phyloP scores from a whole-genome alignment of 2,888 invertebrate species.

The Dicycla oo region DNA sequence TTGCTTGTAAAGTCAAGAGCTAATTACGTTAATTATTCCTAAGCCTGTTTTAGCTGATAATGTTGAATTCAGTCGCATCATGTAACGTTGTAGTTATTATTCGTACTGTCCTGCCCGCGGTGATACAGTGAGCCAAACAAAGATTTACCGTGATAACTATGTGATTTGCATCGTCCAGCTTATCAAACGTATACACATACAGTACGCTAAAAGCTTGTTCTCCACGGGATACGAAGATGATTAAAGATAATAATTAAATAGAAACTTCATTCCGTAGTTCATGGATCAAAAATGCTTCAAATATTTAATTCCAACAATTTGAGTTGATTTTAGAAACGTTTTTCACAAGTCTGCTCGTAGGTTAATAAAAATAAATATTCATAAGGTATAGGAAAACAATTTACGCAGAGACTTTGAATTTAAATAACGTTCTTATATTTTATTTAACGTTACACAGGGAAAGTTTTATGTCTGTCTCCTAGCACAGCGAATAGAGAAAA shows the following conservation, averaged over 20 bases:
- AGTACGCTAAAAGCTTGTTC: neutral
- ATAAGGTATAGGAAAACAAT: no score
- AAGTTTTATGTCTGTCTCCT: no score
- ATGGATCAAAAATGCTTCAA: no score
- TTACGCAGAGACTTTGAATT: no score
- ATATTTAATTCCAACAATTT: no score
- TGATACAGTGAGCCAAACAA: slow-evolving; percentile 19
- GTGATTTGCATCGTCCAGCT: slow-evolving; percentile 27
- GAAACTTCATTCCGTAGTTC: no score
- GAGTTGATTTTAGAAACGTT: neutral
- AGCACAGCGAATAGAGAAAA: no score
- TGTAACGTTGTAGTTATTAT: neutral
- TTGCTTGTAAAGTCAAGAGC: neutral
- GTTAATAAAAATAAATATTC: neutral
- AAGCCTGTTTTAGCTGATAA: neutral
- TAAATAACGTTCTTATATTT: no score
- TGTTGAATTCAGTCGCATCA: neutral
- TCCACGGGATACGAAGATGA: neutral
- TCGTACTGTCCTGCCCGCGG: neutral
- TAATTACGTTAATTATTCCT: no score
- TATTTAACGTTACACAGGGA: no score
- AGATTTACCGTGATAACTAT: slow-evolving; percentile 30
- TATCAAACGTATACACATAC: slow-evolving; percentile 13
- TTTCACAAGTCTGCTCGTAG: neutral
- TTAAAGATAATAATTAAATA: neutral